Conservation (phyloP, 2,113 vertebrate species). For the Piliocolobus tephrosceles region DNA sequence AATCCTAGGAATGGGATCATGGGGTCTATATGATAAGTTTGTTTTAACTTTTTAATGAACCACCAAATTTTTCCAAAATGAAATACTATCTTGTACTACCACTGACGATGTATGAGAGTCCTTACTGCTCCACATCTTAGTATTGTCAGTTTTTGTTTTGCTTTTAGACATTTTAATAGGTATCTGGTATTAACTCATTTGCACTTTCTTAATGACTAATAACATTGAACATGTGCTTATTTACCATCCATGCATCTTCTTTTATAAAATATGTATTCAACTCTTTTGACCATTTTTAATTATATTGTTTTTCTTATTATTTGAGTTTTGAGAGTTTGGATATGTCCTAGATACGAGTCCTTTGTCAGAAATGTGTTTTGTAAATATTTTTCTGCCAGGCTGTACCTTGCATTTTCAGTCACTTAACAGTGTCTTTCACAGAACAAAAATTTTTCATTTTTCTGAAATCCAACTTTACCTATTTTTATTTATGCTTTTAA, state of each 20-base stretch:
- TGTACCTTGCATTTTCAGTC: background rate
- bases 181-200: background rate
- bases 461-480: background rate
- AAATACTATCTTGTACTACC: background rate
- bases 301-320: background rate
- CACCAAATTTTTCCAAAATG: constrained; percentile 6
- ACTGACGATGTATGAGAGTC: background rate
- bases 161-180: background rate
- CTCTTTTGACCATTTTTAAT: background rate
- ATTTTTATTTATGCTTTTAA: background rate
- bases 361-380: background rate
- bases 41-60: constrained; percentile 14
- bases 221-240: background rate
- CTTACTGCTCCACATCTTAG: background rate
- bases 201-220: background rate
- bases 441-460: background rate
- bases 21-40: background rate
- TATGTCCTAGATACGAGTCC: background rate
- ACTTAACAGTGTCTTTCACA: background rate
- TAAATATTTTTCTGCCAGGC: background rate
- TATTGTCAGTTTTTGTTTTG: background rate
- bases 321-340: background rate
- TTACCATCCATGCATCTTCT: background rate
- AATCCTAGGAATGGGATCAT: background rate
- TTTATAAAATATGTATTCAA: background rate